phyloP scores from a whole-genome alignment of 2,888 invertebrate genomes.

The Acanthosepion pharaonis region DNA sequence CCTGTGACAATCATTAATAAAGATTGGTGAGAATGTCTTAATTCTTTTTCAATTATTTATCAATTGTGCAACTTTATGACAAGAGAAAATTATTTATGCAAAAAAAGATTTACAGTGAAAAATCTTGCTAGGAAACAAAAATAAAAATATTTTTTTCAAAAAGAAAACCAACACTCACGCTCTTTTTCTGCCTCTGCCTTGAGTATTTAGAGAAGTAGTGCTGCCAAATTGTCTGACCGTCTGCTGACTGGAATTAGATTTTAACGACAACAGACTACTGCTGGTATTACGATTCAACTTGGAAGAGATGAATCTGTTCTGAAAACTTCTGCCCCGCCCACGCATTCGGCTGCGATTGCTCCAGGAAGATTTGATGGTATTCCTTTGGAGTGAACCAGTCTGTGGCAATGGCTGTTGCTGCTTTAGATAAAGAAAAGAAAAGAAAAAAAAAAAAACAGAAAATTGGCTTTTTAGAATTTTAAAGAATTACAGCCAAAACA shows the following conservation, averaged over 20 bases:
- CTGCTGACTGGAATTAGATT: background rate
- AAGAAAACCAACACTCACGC: background rate
- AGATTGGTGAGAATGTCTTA: no score
- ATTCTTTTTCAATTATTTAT: no score
- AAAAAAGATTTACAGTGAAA: no score
- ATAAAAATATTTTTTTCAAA: background rate
- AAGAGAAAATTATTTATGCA: no score
- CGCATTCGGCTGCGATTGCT: slow-evolving; percentile 36
- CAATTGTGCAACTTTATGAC: no score
- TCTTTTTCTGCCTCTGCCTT: background rate
- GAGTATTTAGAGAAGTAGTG: slow-evolving; percentile 34
- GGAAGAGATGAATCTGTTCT: background rate
- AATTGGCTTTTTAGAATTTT: background rate
- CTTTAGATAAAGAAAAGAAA: background rate
- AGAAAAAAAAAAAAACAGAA: background rate
- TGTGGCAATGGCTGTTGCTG: background rate
- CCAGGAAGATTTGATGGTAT: background rate
- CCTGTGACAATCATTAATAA: no score
- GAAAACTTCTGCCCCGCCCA: background rate
- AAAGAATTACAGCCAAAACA: background rate
- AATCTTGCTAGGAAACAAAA: no score
- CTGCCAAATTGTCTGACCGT: slow-evolving; percentile 24
- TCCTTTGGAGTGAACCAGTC: background rate
- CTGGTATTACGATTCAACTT: background rate
- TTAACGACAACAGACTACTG: slow-evolving; percentile 1